Conservation (phyloP, 2,113 vertebrate species). For the Aplodontia rufa region DNA sequence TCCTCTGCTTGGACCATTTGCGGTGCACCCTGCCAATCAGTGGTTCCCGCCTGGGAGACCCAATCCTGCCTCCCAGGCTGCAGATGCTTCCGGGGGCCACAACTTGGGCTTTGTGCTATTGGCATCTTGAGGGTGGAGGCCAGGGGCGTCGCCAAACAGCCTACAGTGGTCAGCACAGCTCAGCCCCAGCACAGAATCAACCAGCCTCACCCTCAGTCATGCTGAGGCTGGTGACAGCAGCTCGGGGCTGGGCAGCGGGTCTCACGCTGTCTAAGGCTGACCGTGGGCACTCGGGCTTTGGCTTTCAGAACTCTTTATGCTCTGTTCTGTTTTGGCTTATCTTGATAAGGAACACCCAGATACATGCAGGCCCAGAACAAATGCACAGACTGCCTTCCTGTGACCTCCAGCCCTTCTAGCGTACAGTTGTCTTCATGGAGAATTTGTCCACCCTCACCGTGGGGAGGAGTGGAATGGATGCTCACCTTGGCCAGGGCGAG, state of each 20-base stretch:
- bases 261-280: background rate
- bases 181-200: background rate
- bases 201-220: background rate
- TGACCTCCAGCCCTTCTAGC: rapidly evolving
- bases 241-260: background rate
- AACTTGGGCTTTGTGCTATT: background rate
- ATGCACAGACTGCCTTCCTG: background rate
- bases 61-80: background rate
- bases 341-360: background rate
- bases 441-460: background rate
- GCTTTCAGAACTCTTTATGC: background rate
- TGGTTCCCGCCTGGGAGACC: background rate
- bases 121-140: background rate
- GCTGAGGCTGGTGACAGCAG: rapidly evolving
- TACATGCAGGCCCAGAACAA: background rate
- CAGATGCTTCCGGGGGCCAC: background rate
- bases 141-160: background rate
- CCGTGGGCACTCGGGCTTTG: background rate
- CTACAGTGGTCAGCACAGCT: rapidly evolving
- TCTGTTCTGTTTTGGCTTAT: background rate
- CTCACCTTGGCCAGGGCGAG: background rate
- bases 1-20: background rate
- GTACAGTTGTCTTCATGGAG: background rate
- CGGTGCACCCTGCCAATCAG: background rate
- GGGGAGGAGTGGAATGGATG: too few species aligned